Evolutionary conservation across 1,140 invertebrate genomes (phyloP).

Genomic region (Oppia nitens): DNA sequence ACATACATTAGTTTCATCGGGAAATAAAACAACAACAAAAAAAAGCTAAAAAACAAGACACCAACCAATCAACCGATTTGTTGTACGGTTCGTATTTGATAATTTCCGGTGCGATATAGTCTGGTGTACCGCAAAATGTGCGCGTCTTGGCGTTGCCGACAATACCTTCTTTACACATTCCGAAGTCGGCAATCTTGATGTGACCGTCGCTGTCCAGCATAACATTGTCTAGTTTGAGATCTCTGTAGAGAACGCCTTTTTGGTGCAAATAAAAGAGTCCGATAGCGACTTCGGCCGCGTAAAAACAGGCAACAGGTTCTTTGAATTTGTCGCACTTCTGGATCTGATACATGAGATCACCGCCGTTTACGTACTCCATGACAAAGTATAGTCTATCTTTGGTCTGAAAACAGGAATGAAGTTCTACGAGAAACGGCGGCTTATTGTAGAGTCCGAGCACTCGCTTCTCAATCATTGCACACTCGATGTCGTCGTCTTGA

Average conservation of each 20-base stretch:
- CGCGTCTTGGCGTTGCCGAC: slow-evolving; percentile 33
- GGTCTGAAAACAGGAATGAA: slow-evolving; percentile 99
- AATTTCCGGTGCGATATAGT: slow-evolving; percentile 91
- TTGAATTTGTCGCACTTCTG: slow-evolving; percentile 99
- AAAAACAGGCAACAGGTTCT: slow-evolving; percentile 97
- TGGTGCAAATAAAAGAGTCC: slow-evolving; percentile 89
- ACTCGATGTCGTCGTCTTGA: slow-evolving; percentile 97
- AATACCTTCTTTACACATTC: slow-evolving; percentile 98
- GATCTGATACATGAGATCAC: slow-evolving; percentile 99
- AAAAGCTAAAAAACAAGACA: background rate
- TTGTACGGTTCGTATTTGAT: slow-evolving; percentile 30
- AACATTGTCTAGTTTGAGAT: slow-evolving; percentile 96
- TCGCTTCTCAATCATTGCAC: slow-evolving; percentile 97
- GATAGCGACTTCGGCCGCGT: slow-evolving; percentile 95
- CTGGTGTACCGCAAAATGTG: slow-evolving; percentile 84
- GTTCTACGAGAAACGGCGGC: slow-evolving; percentile 90
- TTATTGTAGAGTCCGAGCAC: slow-evolving; percentile 84
- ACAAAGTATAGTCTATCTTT: slow-evolving; percentile 99
- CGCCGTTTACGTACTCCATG: slow-evolving; percentile 99
- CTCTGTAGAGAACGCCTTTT: slow-evolving; percentile 77
- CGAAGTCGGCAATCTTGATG: slow-evolving; percentile 96
- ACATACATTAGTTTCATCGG: background rate
- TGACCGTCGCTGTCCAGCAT: slow-evolving; percentile 93
- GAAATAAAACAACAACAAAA: background rate
- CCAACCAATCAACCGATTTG: slow-evolving; percentile 62